Percentiles rank a stretch among this genome's conserved stretches.
Evolutionary conservation across 2,888 invertebrate species (phyloP).

Genomic region (Eubasilissa splendida): DNA sequence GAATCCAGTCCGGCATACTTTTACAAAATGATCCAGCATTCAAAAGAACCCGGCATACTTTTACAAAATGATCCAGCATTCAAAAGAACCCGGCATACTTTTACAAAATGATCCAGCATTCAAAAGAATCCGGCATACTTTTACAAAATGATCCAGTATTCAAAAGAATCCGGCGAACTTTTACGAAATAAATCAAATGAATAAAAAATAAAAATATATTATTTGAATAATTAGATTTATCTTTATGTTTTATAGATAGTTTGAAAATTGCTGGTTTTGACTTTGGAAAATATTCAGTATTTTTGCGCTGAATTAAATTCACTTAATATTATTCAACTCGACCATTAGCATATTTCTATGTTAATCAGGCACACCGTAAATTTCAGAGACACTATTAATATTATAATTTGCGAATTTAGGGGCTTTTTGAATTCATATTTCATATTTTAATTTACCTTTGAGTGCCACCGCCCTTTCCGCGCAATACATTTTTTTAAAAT

Average conservation of each 20-base stretch:
- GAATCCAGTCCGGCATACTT: no score
- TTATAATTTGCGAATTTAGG: constrained; percentile 29
- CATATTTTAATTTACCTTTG: constrained; percentile 33
- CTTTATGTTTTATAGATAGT: background rate
- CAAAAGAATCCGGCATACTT: no score
- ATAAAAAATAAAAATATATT: no score
- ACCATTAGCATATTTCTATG: constrained; percentile 34
- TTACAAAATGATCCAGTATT: no score
- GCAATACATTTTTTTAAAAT: constrained; percentile 9
- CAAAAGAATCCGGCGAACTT: no score
- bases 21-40: no score
- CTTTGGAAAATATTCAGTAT: constrained; percentile 8
- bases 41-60: no score
- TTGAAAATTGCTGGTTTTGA: background rate
- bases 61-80: no score
- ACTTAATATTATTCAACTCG: constrained; percentile 25
- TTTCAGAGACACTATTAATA: constrained; percentile 39
- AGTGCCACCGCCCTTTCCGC: constrained; percentile 18
- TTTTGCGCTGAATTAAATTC: constrained; percentile 25
- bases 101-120: no score
- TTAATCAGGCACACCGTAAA: constrained; percentile 12
- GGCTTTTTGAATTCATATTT: constrained; percentile 27
- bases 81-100: no score
- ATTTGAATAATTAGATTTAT: no score
- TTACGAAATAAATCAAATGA: no score